Base-by-base conservation (phyloP, 2,113 vertebrate genomes). In the Oreotragus oreotragus region DNA sequence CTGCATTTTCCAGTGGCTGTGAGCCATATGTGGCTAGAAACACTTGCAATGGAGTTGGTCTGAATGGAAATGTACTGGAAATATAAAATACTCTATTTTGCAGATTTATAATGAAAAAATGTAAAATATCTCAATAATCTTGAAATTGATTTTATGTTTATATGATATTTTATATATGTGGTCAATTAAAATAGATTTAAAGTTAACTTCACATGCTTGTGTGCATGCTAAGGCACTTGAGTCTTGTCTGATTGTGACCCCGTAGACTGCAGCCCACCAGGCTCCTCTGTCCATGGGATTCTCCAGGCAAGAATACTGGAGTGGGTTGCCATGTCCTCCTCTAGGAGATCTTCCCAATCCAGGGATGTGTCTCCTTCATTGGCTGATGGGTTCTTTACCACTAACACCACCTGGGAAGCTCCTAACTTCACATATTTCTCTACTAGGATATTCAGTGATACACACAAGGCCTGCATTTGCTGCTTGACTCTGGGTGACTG, bases 241-340 rank as follows among this genome's bases (percentile, higher is more conserved):
- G 19, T 70, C 19, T 0, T 36, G n/a, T 39, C 19, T 23, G 19
- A 70, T 0, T 12, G 5, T 39, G 66, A 39, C 10, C 17, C 64
- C 0, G 1, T 39, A 11, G 66, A 39, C 5, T 12, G 19, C 4
- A 39, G n/a, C 10, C 10, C 1, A 0, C n/a, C 19, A 39, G 66
- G 66, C 19, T 39, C 2, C n/a, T 70, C 66, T 39, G 66, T 23
- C n/a, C 66, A 23, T 39, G 66, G n/a, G 66, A 6, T 3, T 39
- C 5, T 39, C n/a, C 66, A 39, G 19, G n/a, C n/a, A 6, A 23
- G 19, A 39, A 70, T 3, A 1, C 66, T 70, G 66, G n/a, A 70
- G 66, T 6, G 19, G n/a, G 66, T 2, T 3, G n/a, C 66, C 64
- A 6, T 12, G n/a, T 5, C n/a, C 19, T 39, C 19, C 66, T 66